Evolutionary conservation across 1,140 invertebrate species (phyloP).

Genomic region (Drosophila tropicalis): DNA sequence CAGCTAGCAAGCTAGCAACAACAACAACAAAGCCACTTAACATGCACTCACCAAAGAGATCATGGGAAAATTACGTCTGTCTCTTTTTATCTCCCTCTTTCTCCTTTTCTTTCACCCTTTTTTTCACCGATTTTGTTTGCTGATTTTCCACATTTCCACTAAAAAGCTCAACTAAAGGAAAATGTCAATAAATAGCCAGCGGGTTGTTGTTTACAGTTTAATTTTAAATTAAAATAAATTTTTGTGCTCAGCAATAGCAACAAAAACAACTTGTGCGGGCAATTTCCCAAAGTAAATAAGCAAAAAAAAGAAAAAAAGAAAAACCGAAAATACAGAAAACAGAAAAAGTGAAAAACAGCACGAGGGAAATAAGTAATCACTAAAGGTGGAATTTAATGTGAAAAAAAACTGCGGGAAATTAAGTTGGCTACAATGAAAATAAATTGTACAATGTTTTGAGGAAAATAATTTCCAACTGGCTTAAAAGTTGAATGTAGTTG

Average conservation of each 20-base stretch:
- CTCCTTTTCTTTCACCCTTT: background rate
- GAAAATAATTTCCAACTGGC: constrained; percentile 18
- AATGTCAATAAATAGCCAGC: constrained; percentile 58
- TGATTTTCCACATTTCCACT: constrained; percentile 38
- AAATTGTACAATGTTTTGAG: constrained; percentile 23
- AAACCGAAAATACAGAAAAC: background rate
- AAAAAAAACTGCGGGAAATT: constrained; percentile 54
- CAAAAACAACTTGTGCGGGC: constrained; percentile 48
- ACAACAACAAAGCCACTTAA: constrained; percentile 44
- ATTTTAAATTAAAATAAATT: constrained; percentile 74
- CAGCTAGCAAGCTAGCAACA: constrained; percentile 45
- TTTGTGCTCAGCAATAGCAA: constrained; percentile 31
- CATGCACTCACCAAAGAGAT: constrained; percentile 59
- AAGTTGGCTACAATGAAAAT: constrained; percentile 27
- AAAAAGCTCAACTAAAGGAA: constrained; percentile 55
- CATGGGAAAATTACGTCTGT: constrained; percentile 71
- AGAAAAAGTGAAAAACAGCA: constrained; percentile 9
- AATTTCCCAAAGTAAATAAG: constrained; percentile 73
- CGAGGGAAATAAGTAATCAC: constrained; percentile 49
- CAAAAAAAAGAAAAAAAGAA: background rate
- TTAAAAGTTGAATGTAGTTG: background rate
- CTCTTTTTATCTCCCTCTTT: constrained; percentile 23
- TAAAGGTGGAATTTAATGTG: constrained; percentile 58
- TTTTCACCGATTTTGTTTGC: constrained; percentile 55
- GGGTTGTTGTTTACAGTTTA: constrained; percentile 62